Conservation (phyloP, 2,797 vertebrate species). For the Sebastiscus tertius region DNA sequence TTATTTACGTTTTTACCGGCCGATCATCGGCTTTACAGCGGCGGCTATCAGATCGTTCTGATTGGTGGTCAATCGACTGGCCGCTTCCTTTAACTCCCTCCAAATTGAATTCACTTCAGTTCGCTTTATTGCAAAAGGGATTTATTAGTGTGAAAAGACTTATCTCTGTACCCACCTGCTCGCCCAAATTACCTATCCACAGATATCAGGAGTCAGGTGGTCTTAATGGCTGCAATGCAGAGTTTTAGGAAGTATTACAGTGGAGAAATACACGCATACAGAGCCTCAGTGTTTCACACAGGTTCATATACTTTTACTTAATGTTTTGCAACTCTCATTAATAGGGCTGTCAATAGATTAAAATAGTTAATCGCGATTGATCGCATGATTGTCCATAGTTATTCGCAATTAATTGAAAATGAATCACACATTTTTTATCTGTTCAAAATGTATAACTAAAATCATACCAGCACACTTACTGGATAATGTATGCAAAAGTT, state of each 20-base stretch:
- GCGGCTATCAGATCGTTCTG: constrained; percentile 37
- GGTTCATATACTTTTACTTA: neutral
- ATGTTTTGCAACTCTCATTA: neutral
- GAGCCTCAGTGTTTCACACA: neutral
- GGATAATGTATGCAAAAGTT: no score
- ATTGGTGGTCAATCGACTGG: constrained; percentile 54
- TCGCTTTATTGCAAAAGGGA: constrained; percentile 52
- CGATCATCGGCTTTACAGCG: constrained; percentile 32
- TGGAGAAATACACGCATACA: neutral
- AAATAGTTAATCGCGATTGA: no score
- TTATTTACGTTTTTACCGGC: constrained; percentile 12
- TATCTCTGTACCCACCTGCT: constrained; percentile 68
- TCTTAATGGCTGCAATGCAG: constrained; percentile 39
- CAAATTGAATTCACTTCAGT: constrained; percentile 64
- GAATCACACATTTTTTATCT: no score
- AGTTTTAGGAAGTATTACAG: constrained; percentile 1
- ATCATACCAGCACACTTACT: no score
- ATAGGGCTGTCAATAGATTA: no score
- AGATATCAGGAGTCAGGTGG: constrained; percentile 39
- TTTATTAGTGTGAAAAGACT: constrained; percentile 69
- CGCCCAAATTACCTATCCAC: constrained; percentile 46
- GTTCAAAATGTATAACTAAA: no score
- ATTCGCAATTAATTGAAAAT: no score
- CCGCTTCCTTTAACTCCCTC: constrained; percentile 13
- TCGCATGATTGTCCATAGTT: no score